These are phyloP conservation scores for Chauna torquata DNA, from an alignment of 2,113 vertebrate species.

Conservation along the genomic window DNA sequence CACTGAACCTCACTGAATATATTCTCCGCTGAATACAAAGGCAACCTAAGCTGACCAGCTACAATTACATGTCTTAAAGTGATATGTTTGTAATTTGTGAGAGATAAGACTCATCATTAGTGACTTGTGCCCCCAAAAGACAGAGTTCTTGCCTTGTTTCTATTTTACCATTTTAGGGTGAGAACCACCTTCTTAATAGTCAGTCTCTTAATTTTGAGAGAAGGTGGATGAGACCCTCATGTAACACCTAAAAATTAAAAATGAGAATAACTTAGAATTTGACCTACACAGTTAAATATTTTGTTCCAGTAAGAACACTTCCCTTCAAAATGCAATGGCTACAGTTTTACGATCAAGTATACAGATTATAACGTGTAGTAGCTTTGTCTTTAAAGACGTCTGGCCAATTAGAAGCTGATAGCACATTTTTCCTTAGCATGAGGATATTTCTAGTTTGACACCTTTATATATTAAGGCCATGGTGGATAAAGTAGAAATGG, in stretches of 20 bases:
- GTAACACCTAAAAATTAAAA: background rate
- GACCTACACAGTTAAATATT: background rate
- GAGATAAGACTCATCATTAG: background rate
- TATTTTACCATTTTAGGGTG: background rate
- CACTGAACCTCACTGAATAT: constrained; percentile 37
- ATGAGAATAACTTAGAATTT: background rate
- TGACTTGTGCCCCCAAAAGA: background rate
- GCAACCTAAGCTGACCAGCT: constrained; percentile 24
- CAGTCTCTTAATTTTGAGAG: background rate
- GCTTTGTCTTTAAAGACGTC: background rate
- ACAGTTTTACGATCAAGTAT: background rate
- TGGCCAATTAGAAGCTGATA: background rate
- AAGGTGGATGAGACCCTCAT: background rate
- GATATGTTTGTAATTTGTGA: background rate
- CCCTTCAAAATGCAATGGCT: background rate
- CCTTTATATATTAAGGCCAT: background rate
- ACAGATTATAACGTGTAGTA: background rate
- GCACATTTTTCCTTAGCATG: background rate
- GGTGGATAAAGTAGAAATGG: background rate
- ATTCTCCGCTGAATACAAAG: constrained; percentile 23
- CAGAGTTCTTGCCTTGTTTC: background rate
- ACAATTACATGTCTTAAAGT: background rate
- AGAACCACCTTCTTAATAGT: background rate
- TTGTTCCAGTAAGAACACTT: background rate
- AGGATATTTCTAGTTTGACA: background rate